phyloP scores from a whole-genome alignment of 2,113 vertebrate genomes.

The Tautogolabrus adspersus region DNA sequence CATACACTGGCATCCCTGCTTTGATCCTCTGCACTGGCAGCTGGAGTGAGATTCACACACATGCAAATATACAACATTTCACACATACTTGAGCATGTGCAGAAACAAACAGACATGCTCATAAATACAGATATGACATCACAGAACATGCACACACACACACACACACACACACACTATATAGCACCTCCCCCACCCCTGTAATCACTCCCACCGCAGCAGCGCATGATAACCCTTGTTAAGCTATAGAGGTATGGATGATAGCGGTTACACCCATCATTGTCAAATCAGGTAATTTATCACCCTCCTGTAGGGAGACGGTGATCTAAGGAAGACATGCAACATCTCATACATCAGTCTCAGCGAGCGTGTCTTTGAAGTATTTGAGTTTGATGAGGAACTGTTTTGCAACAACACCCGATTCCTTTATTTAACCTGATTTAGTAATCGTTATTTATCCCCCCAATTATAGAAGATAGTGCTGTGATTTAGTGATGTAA shows the following conservation, averaged over 20 bases:
- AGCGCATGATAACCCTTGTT: constrained; percentile 71
- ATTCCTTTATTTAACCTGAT: too few species aligned
- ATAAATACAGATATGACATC: constrained; percentile 39
- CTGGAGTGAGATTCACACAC: constrained; percentile 40
- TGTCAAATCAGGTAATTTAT: constrained; percentile 66
- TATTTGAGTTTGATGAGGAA: constrained; percentile 25
- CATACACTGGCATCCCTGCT: constrained; percentile 4
- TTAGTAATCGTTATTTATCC: constrained; percentile 23
- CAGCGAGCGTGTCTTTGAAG: constrained; percentile 2
- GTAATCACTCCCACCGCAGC: constrained; percentile 42
- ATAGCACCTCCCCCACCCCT: constrained; percentile 20
- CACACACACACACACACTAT: neutral
- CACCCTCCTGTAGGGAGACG: constrained; percentile 32
- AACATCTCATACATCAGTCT: constrained; percentile 25
- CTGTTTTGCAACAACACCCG: neutral
- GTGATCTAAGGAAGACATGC: constrained; percentile 28
- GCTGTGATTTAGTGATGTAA: neutral
- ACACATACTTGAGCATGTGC: constrained; percentile 29
- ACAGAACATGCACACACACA: constrained; percentile 6
- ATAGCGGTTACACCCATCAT: constrained; percentile 57
- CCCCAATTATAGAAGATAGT: constrained; percentile 2
- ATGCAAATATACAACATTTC: constrained; percentile 37
- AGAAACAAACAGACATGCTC: constrained; percentile 21
- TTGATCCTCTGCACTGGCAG: constrained; percentile 57
- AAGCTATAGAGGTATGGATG: constrained; percentile 65